Evolutionary conservation across 2,888 invertebrate species (phyloP).

Genomic region (Sarcophaga carnaria): DNA sequence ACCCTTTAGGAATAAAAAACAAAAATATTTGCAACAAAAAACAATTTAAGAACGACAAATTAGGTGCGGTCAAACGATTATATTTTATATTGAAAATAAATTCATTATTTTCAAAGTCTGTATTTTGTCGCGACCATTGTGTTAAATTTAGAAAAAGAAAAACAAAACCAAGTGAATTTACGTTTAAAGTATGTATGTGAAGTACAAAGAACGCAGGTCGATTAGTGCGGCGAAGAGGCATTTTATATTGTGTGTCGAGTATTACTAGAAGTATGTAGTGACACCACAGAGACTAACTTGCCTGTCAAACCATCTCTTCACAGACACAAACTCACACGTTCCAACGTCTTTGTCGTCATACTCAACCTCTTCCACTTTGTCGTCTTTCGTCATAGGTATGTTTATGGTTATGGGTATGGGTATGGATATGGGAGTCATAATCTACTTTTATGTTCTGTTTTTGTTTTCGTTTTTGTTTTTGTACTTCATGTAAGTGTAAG

Average conservation of each 20-base stretch:
- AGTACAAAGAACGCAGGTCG: constrained; percentile 35
- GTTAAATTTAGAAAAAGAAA: background rate
- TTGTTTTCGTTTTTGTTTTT: background rate
- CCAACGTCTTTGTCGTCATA: constrained; percentile 24
- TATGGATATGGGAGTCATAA: constrained; percentile 5
- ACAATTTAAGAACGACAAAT: too few relatives aligned
- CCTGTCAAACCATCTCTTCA: constrained; percentile 42
- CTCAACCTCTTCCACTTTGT: constrained; percentile 1
- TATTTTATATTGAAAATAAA: background rate
- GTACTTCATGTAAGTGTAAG: too few relatives aligned
- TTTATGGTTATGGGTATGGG: constrained; percentile 3
- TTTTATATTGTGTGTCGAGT: constrained; percentile 23
- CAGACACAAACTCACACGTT: constrained; percentile 24
- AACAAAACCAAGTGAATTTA: constrained; percentile 8
- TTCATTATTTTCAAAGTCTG: background rate
- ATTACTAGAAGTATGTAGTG: constrained; percentile 34
- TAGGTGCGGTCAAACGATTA: too few relatives aligned
- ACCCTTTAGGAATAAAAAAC: too few relatives aligned
- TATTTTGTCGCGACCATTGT: background rate
- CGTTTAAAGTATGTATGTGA: constrained; percentile 12
- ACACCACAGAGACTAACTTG: constrained; percentile 58
- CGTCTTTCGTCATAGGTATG: background rate
- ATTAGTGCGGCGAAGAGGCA: constrained; percentile 15
- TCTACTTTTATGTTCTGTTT: background rate
- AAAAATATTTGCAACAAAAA: too few relatives aligned